A percentile compares a stretch with the other conserved stretches of the same genome.
Evolutionary conservation across 2,113 vertebrate species (phyloP).

Genomic region (Anguilla japonica): DNA sequence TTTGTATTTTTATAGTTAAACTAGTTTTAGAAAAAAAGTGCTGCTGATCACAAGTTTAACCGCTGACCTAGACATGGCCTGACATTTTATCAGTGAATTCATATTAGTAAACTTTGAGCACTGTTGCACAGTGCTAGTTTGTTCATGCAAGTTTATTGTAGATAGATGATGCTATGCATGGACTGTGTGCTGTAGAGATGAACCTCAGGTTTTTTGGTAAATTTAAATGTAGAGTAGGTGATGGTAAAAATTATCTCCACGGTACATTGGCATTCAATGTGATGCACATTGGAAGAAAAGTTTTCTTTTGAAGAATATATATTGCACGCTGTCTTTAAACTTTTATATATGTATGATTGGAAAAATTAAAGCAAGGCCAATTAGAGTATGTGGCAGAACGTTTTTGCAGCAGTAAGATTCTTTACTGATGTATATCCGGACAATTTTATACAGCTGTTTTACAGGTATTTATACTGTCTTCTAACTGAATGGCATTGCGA

Average conservation of each 20-base stretch:
- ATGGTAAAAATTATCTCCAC: conserved; percentile 9
- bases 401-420: background rate
- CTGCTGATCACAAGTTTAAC: background rate
- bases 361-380: background rate
- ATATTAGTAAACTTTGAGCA: conserved; percentile 19
- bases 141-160: conserved; percentile 29
- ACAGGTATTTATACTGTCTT: conserved; percentile 4
- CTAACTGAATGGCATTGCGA: background rate
- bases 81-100: conserved; percentile 1
- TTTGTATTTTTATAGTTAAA: conserved; percentile 8
- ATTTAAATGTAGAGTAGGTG: conserved; percentile 27
- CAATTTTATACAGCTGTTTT: background rate
- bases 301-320: background rate
- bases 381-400: too few relatives aligned
- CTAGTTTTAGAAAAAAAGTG: conserved; percentile 2
- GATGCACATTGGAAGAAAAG: background rate
- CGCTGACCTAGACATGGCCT: background rate
- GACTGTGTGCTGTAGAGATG: conserved; percentile 38
- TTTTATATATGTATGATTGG: background rate
- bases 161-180: conserved; percentile 55
- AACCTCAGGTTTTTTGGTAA: conserved; percentile 46
- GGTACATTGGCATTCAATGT: background rate
- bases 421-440: background rate
- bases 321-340: background rate
- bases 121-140: conserved; percentile 24